These are phyloP conservation scores for Dynastes hyllus DNA, from an alignment of 2,888 invertebrate genomes.

Conservation along the genomic window DNA sequence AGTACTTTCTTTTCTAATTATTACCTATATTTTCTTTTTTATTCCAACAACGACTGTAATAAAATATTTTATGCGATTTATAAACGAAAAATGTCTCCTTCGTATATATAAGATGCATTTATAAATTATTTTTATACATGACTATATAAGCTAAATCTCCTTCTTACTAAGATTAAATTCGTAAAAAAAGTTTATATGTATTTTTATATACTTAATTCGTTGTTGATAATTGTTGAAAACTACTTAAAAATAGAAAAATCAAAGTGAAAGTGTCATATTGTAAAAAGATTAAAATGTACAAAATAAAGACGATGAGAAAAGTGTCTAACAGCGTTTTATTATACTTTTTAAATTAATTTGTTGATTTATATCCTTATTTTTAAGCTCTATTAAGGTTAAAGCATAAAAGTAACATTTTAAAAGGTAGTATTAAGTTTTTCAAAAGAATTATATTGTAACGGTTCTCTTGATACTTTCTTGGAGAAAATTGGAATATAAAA, in stretches of 20 bases:
- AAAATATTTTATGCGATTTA: conserved; percentile 4
- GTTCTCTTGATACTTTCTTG: too few relatives aligned
- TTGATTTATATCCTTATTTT: too few relatives aligned
- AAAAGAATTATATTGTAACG: too few relatives aligned
- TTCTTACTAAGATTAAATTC: not conserved
- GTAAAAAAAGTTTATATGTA: not conserved
- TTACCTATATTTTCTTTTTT: conserved; percentile 7
- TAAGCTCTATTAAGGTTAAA: too few relatives aligned
- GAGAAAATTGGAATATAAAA: too few relatives aligned
- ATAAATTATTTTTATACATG: conserved; percentile 29
- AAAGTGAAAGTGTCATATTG: conserved; percentile 49
- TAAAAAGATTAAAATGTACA: conserved; percentile 52
- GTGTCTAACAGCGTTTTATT: too few relatives aligned
- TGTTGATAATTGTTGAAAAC: conserved; percentile 48
- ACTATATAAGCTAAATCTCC: conserved; percentile 8
- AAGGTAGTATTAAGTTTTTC: too few relatives aligned
- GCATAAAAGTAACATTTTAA: too few relatives aligned
- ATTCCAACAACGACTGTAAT: not conserved
- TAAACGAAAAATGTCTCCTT: conserved; percentile 13
- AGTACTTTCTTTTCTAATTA: conserved; percentile 25
- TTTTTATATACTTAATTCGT: conserved; percentile 32
- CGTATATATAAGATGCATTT: not conserved
- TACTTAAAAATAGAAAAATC: conserved; percentile 34
- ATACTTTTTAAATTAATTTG: too few relatives aligned
- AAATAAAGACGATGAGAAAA: conserved; percentile 41